Conservation (phyloP, 2,888 invertebrate species). For the Norana najaformis region DNA sequence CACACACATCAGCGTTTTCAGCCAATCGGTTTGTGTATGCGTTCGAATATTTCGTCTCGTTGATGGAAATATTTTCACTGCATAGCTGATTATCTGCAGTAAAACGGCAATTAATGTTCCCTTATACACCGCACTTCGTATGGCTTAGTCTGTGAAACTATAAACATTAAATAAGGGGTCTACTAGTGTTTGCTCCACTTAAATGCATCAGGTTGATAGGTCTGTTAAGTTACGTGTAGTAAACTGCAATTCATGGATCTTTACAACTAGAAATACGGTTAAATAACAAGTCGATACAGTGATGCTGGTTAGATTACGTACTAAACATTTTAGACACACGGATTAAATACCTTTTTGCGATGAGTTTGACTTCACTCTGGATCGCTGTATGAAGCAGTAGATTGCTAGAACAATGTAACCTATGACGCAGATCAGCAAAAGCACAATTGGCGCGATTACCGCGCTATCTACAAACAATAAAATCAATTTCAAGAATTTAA, state of each 20-base stretch:
- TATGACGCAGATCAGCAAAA: not conserved
- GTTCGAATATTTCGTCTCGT: not conserved
- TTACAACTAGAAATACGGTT: not conserved
- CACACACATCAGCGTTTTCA: not conserved
- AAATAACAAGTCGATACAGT: not conserved
- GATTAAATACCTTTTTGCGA: not conserved
- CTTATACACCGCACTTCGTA: not conserved
- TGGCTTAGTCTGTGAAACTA: not conserved
- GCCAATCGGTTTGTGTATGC: not conserved
- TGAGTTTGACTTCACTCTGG: not conserved
- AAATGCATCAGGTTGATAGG: not conserved
- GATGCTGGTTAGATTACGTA: too few relatives aligned
- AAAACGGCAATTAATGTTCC: not conserved
- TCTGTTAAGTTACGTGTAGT: too few relatives aligned
- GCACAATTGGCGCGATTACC: not conserved
- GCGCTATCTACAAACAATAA: not conserved
- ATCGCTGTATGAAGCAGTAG: not conserved
- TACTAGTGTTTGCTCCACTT: not conserved
- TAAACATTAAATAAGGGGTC: not conserved
- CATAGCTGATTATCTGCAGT: not conserved
- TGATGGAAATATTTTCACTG: not conserved
- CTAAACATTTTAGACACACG: not conserved
- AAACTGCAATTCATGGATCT: not conserved
- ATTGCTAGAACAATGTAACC: not conserved
- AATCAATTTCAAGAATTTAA: not conserved